Conservation (phyloP, 2,113 vertebrate species). For the Nerophis lumbriciformis region DNA sequence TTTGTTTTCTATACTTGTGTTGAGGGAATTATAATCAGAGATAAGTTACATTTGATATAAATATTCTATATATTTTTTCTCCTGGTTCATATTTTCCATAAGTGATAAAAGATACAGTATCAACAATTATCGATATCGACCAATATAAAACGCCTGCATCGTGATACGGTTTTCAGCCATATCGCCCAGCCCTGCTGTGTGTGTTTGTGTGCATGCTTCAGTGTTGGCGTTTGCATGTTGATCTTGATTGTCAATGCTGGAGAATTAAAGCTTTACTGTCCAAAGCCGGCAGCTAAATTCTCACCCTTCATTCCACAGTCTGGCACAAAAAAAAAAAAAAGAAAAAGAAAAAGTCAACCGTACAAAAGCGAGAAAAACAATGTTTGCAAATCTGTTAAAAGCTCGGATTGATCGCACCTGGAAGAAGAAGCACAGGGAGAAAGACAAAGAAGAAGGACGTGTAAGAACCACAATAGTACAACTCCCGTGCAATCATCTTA, state of each 20-base stretch:
- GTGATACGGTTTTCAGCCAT: no score
- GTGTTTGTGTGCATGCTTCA: conserved; percentile 31
- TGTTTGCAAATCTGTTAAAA: conserved; percentile 74
- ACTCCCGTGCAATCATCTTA: no score
- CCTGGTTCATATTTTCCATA: no score
- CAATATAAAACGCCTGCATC: no score
- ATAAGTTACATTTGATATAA: no score
- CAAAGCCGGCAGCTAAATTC: conserved; percentile 71
- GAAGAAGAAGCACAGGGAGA: conserved; percentile 43
- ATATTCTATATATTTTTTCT: no score
- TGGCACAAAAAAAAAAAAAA: conserved; percentile 53
- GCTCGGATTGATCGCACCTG: conserved; percentile 69
- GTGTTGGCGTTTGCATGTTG: conserved; percentile 51
- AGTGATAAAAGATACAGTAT: no score
- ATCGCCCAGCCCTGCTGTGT: neutral
- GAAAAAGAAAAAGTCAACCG: conserved; percentile 45
- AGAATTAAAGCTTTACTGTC: conserved; percentile 74
- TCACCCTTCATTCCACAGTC: conserved; percentile 70
- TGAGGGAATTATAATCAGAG: no score
- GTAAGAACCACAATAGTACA: neutral
- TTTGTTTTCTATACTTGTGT: no score
- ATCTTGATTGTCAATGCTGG: conserved; percentile 82
- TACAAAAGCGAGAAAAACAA: conserved; percentile 69
- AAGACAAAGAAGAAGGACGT: conserved; percentile 1
- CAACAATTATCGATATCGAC: no score